Conservation (phyloP, 2,113 vertebrate species). For the Chlamydotis undulata region DNA sequence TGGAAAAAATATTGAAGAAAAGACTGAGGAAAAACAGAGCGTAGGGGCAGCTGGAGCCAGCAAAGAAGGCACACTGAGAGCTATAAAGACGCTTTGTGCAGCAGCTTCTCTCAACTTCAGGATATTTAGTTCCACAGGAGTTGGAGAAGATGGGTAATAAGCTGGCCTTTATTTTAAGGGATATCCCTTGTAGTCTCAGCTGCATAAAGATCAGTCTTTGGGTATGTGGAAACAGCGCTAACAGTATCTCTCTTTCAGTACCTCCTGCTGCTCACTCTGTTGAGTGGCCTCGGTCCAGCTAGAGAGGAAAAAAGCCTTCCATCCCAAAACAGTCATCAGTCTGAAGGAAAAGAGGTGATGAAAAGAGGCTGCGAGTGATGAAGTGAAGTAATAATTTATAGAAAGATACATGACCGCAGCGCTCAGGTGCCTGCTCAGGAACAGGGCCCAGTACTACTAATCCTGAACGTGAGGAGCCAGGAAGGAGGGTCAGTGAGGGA, state of each 20-base stretch:
- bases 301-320: slow-evolving; percentile 48
- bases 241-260: slow-evolving; percentile 30
- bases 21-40: slow-evolving; percentile 66
- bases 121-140: slow-evolving; percentile 67
- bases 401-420: background rate
- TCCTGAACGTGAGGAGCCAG: background rate
- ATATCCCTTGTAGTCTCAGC: slow-evolving; percentile 60
- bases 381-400: slow-evolving; percentile 49
- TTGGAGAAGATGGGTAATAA: slow-evolving; percentile 71
- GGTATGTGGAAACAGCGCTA: slow-evolving; percentile 32
- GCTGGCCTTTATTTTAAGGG: slow-evolving; percentile 66
- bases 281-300: slow-evolving; percentile 8
- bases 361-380: slow-evolving; percentile 53
- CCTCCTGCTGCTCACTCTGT: slow-evolving; percentile 30
- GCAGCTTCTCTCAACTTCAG: slow-evolving; percentile 37
- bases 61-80: slow-evolving; percentile 58
- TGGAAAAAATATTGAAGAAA: slow-evolving; percentile 73
- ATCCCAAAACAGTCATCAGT: slow-evolving; percentile 36
- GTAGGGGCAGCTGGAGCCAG: slow-evolving; percentile 72
- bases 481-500: background rate
- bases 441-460: background rate
- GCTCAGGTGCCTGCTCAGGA: slow-evolving; percentile 38
- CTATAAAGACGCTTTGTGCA: slow-evolving; percentile 77
- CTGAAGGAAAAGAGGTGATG: slow-evolving; percentile 38
- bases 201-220: slow-evolving; percentile 67